Base-by-base conservation (phyloP, 2,888 invertebrate species). In the Sinohyriopsis cumingii region DNA sequence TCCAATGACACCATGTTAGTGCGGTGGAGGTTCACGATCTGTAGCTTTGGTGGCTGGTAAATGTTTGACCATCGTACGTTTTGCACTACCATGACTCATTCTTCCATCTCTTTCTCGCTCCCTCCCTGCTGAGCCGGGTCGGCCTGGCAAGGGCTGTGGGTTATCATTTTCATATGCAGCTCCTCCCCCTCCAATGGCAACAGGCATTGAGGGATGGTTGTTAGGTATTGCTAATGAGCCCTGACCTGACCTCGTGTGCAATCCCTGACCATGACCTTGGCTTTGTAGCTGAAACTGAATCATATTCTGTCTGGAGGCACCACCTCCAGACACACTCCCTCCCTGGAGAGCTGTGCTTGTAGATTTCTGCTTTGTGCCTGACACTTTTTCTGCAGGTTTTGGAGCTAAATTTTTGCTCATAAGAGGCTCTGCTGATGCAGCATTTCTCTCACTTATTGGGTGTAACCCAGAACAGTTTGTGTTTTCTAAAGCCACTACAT, bases 41-140 rank as follows among this genome's bases (percentile, higher is more conserved):
- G 84, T 83, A 60, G 86, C 82, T 80, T 86, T 85, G 69, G 82
- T 79, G 65, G 84, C 81, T 60, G 85, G 86, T 79, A 86, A 81
- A 79, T 85, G 88, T 78, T 88, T 88, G 74, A 86, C 84, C 86
- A 87, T 84, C 75, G 84, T 86, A 73, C 86, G 78, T 75, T 87
- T 87, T 62, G 84, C 84, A 63, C 84, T 80, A 59, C 85, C 84
- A n/a, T 84, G 85, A 68, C 85, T 85, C 60, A 84, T 68, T 57
- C 83, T 74, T 28, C 76, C 77, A 55, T 84, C 83, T 67, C 81
- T 73, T 28, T 71, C 69, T 45, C 45, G 45, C 57, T 76, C 63
- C 67, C 80, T 56, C 33, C 76, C 76, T 33, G 71, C 81, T 65
- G 78, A 78, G 12, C 78, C 78, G 18, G 80, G 79, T 67, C 81